A percentile compares a stretch with the other conserved stretches of the same genome.
Evolutionary conservation across 2,888 invertebrate species (phyloP).

Genomic region (Zygothrica quintamaculata): DNA sequence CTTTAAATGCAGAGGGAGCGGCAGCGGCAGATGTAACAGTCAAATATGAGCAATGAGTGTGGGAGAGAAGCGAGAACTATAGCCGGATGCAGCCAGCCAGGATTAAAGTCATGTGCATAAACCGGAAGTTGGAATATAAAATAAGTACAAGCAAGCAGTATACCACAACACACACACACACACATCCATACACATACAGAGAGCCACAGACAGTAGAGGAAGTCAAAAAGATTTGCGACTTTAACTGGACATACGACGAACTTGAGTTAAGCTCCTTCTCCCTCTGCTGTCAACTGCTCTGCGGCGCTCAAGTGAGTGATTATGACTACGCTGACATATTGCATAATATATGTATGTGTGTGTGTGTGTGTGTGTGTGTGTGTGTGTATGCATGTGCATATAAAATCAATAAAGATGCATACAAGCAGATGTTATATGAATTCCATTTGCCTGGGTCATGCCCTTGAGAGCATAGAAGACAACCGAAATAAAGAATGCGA

Average conservation of each 20-base stretch:
- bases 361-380: background rate
- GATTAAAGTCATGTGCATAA: conserved; percentile 80
- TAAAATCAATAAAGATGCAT: conserved; percentile 51
- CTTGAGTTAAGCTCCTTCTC: conserved; percentile 48
- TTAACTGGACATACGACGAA: conserved; percentile 47
- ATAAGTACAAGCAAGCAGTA: conserved; percentile 52
- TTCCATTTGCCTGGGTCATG: conserved; percentile 57
- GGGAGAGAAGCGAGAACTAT: conserved; percentile 22
- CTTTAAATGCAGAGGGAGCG: too few relatives aligned
- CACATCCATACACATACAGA: conserved; percentile 14
- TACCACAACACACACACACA: too few relatives aligned
- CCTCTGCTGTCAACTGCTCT: background rate
- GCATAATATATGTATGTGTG: conserved; percentile 6
- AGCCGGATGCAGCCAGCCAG: conserved; percentile 64
- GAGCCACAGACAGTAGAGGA: background rate
- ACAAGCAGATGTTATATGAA: conserved; percentile 53
- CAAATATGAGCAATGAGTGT: too few relatives aligned
- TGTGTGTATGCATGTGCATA: conserved; percentile 8
- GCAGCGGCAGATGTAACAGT: too few relatives aligned
- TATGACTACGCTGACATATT: conserved; percentile 45
- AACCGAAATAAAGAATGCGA: conserved; percentile 38
- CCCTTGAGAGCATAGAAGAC: conserved; percentile 59
- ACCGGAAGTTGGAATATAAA: conserved; percentile 76
- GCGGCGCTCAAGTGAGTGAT: conserved; percentile 40
- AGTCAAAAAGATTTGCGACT: conserved; percentile 68